Percentiles rank a stretch among this genome's conserved stretches.
Evolutionary conservation across 2,797 vertebrate genomes (phyloP).

Genomic region (Enteromius thamalakanensis): DNA sequence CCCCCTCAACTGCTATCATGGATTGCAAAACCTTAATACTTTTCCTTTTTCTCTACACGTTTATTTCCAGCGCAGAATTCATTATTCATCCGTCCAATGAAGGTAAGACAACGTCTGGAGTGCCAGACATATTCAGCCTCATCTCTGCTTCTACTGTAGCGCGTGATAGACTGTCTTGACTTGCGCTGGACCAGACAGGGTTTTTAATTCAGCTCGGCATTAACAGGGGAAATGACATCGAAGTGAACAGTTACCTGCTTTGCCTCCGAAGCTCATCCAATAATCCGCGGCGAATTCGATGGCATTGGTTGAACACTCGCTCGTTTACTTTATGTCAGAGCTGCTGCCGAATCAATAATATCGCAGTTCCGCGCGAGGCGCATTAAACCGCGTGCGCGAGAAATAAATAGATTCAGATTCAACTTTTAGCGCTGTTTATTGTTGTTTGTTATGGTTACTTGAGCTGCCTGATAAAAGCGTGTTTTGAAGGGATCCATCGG

Average conservation of each 20-base stretch:
- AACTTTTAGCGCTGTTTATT: conserved; percentile 4
- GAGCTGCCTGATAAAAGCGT: neutral
- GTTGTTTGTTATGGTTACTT: neutral
- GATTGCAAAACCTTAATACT: conserved; percentile 84
- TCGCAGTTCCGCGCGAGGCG: neutral
- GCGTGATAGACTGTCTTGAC: conserved; percentile 11
- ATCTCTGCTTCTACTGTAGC: conserved; percentile 33
- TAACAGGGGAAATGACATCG: neutral
- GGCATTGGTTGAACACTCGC: neutral
- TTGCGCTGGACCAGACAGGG: conserved; percentile 30
- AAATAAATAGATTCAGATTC: neutral
- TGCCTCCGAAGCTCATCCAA: neutral
- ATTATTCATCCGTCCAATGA: conserved; percentile 85
- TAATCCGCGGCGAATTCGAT: neutral
- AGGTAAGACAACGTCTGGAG: conserved; percentile 81
- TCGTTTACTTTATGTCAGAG: neutral
- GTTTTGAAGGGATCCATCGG: conserved; percentile 5
- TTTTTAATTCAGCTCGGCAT: neutral
- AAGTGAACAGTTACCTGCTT: conserved; percentile 14
- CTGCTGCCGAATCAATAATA: conserved; percentile 13
- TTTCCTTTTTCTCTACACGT: conserved; percentile 76
- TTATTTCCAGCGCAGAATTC: conserved; percentile 73
- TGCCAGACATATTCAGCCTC: conserved; percentile 39
- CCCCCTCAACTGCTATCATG: conserved; percentile 90
- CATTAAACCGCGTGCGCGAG: neutral